phyloP scores from a whole-genome alignment of 2,113 vertebrate genomes.

The Cololabis saira region DNA sequence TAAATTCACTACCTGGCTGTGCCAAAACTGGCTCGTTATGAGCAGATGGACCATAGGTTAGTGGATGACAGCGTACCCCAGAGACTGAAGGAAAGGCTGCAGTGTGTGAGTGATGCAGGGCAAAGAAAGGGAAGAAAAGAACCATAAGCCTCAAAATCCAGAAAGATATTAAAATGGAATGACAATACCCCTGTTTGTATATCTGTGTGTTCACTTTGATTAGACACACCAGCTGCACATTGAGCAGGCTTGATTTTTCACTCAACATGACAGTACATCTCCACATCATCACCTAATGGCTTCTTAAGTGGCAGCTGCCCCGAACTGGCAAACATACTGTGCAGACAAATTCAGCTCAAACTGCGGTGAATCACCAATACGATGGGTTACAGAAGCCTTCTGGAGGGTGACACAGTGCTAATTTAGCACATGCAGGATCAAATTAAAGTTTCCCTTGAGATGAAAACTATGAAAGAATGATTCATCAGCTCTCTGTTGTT shows the following conservation, averaged over 20 bases:
- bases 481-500: constrained; percentile 17
- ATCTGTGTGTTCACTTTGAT: constrained; percentile 12
- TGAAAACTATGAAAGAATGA: constrained; percentile 29
- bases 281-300: constrained; percentile 39
- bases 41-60: constrained; percentile 18
- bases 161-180: no score
- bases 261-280: constrained; percentile 21
- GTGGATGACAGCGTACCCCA: not conserved
- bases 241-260: constrained; percentile 20
- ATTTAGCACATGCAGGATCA: constrained; percentile 18
- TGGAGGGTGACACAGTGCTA: constrained; percentile 11
- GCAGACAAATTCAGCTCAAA: constrained; percentile 30
- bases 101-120: no score
- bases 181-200: not conserved
- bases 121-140: not conserved
- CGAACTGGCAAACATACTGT: constrained; percentile 36
- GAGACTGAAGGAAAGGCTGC: not conserved
- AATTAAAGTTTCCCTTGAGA: constrained; percentile 29
- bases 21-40: not conserved
- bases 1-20: constrained; percentile 45
- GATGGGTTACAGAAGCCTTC: constrained; percentile 26
- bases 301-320: constrained; percentile 56
- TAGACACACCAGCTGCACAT: constrained; percentile 21
- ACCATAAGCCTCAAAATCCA: not conserved
- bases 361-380: constrained; percentile 29